These are phyloP conservation scores for Zaprionus capensis DNA, from an alignment of 1,140 invertebrate species.

Conservation along the genomic window DNA sequence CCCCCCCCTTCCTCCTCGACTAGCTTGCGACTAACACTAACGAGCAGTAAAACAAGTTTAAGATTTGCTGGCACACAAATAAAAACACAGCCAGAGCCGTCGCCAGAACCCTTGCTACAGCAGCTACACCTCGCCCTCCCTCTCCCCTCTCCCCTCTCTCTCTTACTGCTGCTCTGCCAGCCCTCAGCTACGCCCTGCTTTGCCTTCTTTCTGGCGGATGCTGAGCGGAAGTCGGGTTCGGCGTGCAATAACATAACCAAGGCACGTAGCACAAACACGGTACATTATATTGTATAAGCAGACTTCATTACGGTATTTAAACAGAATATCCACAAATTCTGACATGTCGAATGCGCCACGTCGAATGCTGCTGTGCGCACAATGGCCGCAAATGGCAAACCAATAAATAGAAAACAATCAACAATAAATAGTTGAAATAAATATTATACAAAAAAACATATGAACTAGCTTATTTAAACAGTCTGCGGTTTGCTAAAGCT, in stretches of 20 bases:
- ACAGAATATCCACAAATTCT: slow-evolving; percentile 83
- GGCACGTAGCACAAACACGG: slow-evolving; percentile 83
- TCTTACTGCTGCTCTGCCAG: not conserved
- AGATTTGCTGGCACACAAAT: slow-evolving; percentile 78
- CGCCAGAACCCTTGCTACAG: not conserved
- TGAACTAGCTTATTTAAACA: not conserved
- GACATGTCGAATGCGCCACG: slow-evolving; percentile 66
- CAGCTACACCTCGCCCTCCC: not conserved
- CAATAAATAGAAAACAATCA: not conserved
- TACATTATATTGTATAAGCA: slow-evolving; percentile 84
- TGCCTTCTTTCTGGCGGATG: slow-evolving; percentile 28
- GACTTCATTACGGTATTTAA: slow-evolving; percentile 84
- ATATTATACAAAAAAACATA: not conserved
- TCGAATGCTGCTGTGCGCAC: slow-evolving; percentile 25
- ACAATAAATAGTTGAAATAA: not conserved
- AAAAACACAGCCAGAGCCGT: slow-evolving; percentile 62
- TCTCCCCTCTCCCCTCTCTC: too few relatives aligned
- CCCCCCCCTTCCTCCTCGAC: slow-evolving; percentile 17
- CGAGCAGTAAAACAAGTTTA: slow-evolving; percentile 83
- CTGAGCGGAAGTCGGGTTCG: slow-evolving; percentile 67
- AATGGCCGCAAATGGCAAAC: slow-evolving; percentile 35
- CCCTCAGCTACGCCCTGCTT: not conserved
- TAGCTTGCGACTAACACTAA: slow-evolving; percentile 74
- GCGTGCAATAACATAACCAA: slow-evolving; percentile 81
- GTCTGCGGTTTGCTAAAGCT: not conserved